Conservation (phyloP, 2,797 vertebrate genomes). For the Ara ararauna region DNA sequence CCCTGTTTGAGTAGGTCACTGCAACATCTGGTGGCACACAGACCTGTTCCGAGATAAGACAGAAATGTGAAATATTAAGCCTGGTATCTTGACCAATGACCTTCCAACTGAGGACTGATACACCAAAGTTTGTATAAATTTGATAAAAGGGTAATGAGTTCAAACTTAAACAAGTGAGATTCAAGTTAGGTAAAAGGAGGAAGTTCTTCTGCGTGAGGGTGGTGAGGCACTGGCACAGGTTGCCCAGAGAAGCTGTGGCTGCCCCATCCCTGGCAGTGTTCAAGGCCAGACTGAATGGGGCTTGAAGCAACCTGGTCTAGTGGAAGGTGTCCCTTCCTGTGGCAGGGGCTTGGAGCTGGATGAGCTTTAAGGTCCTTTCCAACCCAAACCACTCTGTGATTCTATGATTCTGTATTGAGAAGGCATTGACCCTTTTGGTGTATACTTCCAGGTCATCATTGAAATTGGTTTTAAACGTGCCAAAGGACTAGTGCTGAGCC, state of each 20-base stretch:
- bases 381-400: neutral
- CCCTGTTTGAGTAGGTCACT: no score
- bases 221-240: neutral
- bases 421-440: neutral
- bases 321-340: neutral
- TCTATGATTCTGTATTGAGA: neutral
- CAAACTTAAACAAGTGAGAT: neutral
- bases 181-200: neutral
- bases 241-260: neutral
- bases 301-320: neutral
- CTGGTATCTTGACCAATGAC: neutral
- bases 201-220: neutral
- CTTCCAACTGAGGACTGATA: neutral
- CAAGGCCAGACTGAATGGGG: neutral
- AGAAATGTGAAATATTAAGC: neutral
- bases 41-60: neutral
- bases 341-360: neutral
- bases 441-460: neutral
- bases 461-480: neutral
- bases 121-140: neutral
- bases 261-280: neutral
- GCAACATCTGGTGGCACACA: neutral
- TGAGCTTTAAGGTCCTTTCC: neutral
- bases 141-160: neutral
- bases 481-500: neutral